These are phyloP conservation scores for Ariolimax columbianus DNA, from an alignment of 2,888 invertebrate genomes.

Conservation along the genomic window DNA sequence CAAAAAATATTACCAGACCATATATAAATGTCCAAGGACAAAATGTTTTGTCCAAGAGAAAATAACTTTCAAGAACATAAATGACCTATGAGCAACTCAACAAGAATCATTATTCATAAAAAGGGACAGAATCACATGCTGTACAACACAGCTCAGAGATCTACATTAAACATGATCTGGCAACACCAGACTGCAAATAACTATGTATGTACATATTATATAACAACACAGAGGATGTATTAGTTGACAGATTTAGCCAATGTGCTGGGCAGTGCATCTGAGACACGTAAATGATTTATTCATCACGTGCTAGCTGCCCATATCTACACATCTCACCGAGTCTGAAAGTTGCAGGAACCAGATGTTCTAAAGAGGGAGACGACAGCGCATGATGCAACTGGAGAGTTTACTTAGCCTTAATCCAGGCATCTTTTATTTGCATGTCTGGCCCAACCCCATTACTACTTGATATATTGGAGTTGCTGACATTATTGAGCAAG, in stretches of 20 bases:
- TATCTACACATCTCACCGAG: not conserved
- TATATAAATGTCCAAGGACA: too few relatives aligned
- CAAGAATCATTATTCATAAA: too few relatives aligned
- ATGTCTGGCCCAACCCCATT: slow-evolving; percentile 36
- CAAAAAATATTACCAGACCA: too few relatives aligned
- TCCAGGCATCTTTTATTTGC: slow-evolving; percentile 55
- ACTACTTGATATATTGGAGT: not conserved
- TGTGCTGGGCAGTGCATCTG: not conserved
- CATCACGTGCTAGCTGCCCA: not conserved
- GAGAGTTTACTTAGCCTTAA: slow-evolving; percentile 58
- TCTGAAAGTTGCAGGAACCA: not conserved
- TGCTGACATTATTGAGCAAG: slow-evolving; percentile 50
- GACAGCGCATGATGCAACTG: not conserved
- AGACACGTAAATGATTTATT: not conserved
- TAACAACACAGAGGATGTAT: not conserved
- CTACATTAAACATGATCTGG: too few relatives aligned
- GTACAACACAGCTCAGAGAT: too few relatives aligned
- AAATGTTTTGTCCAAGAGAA: too few relatives aligned
- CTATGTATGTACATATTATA: not conserved
- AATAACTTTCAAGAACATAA: too few relatives aligned
- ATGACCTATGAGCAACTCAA: too few relatives aligned
- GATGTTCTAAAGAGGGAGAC: not conserved
- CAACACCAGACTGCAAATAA: too few relatives aligned
- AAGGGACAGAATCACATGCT: too few relatives aligned
- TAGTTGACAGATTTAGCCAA: not conserved